A percentile compares a stretch with the other conserved stretches of the same genome.
Conservation (phyloP, 2,797 vertebrate species). For the Borostomias antarcticus region DNA sequence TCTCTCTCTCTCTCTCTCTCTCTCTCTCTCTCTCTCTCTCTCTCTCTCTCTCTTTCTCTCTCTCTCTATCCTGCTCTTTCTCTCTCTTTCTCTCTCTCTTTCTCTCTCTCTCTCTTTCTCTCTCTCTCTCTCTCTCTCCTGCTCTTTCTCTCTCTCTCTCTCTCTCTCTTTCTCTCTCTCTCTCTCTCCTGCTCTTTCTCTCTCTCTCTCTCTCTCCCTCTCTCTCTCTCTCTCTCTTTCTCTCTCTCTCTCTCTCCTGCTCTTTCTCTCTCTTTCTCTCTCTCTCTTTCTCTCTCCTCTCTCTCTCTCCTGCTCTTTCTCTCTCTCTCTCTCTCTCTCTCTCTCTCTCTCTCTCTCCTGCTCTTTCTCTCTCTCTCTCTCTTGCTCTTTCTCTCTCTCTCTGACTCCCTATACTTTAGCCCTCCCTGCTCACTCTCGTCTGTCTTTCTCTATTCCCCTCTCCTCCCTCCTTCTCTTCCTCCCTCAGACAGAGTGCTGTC, state of each 20-base stretch:
- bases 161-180: too few species aligned
- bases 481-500: slow-evolving; percentile 26
- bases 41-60: slow-evolving; percentile 4
- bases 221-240: slow-evolving; percentile 9
- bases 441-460: slow-evolving; percentile 33
- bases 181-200: too few species aligned
- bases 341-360: too few species aligned
- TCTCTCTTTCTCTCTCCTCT: too few species aligned
- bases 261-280: too few species aligned
- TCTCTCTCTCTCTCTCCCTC: not conserved
- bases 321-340: too few species aligned
- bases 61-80: not conserved
- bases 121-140: too few species aligned
- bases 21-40: not conserved
- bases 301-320: too few species aligned
- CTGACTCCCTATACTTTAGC: not conserved
- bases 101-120: too few species aligned
- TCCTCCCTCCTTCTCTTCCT: slow-evolving; percentile 5
- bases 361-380: too few species aligned
- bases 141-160: too few species aligned
- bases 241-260: not conserved
- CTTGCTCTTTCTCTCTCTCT: not conserved
- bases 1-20: slow-evolving; percentile 9
- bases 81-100: too few species aligned
- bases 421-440: slow-evolving; percentile 11